These are phyloP conservation scores for Ametastegia equiseti DNA, from an alignment of 2,888 invertebrate species.

Conservation along the genomic window DNA sequence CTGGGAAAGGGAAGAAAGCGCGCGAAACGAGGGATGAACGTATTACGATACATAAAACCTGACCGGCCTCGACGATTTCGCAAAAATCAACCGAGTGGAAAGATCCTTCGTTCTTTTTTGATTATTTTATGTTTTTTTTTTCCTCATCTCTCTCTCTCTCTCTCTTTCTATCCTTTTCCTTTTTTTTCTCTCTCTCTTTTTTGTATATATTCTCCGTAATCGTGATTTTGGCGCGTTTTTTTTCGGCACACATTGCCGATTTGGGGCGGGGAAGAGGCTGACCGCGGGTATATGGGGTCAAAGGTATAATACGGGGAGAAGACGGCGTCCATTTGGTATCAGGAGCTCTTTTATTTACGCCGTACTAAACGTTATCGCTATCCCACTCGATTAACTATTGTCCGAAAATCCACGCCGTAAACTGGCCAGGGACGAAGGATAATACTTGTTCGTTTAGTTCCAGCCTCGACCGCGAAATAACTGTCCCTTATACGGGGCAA, in stretches of 20 bases:
- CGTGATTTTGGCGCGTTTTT: conserved; percentile 36
- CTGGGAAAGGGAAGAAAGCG: background rate
- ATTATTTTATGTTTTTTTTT: background rate
- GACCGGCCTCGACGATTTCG: conserved; percentile 21
- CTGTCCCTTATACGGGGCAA: conserved; percentile 58
- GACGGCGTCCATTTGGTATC: conserved; percentile 41
- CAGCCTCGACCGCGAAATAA: conserved; percentile 56
- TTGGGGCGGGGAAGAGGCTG: background rate
- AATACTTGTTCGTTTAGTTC: conserved; percentile 51
- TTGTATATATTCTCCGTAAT: background rate
- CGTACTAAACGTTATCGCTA: conserved; percentile 62
- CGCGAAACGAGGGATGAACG: conserved; percentile 37
- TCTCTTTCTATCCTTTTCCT: background rate
- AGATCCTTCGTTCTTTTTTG: conserved; percentile 4
- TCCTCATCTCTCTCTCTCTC: background rate
- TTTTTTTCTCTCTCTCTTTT: background rate
- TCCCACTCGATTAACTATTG: conserved; percentile 65
- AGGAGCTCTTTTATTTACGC: conserved; percentile 52
- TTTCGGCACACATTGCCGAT: conserved; percentile 7
- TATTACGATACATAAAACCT: conserved; percentile 44
- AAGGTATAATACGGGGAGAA: conserved; percentile 17
- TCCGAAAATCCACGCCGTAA: conserved; percentile 59
- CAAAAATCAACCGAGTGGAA: conserved; percentile 30
- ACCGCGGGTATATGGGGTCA: conserved; percentile 22
- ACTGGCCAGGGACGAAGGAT: conserved; percentile 59